These are phyloP conservation scores for Coenonympha arcania DNA, from an alignment of 2,888 invertebrate genomes.

Conservation along the genomic window DNA sequence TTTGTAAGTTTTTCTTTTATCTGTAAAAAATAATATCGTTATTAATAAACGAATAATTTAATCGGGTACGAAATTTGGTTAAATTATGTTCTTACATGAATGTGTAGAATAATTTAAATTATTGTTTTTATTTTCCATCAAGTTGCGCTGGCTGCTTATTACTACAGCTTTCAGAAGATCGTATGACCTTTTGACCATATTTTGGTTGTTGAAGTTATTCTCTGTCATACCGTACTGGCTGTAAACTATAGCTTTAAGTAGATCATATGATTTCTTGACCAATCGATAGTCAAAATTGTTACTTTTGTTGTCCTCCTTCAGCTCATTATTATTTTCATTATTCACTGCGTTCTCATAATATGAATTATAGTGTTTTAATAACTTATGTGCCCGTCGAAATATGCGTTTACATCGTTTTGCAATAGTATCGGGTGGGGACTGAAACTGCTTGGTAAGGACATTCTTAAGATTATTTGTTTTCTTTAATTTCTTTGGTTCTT, in stretches of 20 bases:
- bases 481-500: neutral
- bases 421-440: constrained; percentile 31
- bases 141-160: neutral
- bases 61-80: neutral
- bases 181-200: constrained; percentile 41
- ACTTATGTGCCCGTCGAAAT: neutral
- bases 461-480: neutral
- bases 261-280: constrained; percentile 45
- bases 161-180: constrained; percentile 50
- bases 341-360: neutral
- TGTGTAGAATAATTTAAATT: neutral
- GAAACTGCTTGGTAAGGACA: constrained; percentile 28
- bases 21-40: constrained; percentile 7
- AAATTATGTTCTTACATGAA: neutral
- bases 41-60: constrained; percentile 23
- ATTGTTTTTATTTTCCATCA: constrained; percentile 1
- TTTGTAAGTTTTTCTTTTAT: neutral
- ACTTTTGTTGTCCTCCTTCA: neutral
- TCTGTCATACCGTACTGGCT: constrained; percentile 3
- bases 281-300: constrained; percentile 3
- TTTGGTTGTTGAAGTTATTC: constrained; percentile 6
- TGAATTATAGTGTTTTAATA: neutral
- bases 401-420: constrained; percentile 32
- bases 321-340: neutral
- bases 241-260: constrained; percentile 41